These are phyloP conservation scores for Gracilinanus agilis DNA, from an alignment of 2,113 vertebrate species.

Conservation along the genomic window DNA sequence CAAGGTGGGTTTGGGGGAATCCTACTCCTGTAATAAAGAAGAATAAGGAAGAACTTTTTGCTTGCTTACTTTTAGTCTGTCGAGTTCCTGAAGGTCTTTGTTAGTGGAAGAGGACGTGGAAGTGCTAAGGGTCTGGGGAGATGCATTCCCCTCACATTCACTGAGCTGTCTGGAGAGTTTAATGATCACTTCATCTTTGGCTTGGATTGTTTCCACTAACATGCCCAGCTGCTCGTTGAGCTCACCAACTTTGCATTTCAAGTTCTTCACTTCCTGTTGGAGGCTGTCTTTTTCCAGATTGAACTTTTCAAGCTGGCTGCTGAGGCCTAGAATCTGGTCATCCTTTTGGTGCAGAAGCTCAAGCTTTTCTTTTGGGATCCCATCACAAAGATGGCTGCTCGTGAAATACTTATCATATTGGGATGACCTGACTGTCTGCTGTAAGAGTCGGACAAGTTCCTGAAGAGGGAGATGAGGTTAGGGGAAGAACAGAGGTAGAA, in stretches of 20 bases:
- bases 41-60: background rate
- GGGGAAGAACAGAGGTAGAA: too few relatives aligned
- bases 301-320: constrained; percentile 91
- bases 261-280: constrained; percentile 90
- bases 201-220: constrained; percentile 98
- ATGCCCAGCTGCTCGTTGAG: constrained; percentile 94
- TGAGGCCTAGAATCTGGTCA: constrained; percentile 91
- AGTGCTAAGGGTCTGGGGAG: constrained; percentile 63
- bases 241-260: constrained; percentile 93
- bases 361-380: constrained; percentile 74
- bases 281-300: constrained; percentile 92
- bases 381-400: constrained; percentile 71
- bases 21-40: background rate
- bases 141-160: constrained; percentile 73
- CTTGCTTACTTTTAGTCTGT: constrained; percentile 90
- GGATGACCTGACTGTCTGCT: constrained; percentile 95
- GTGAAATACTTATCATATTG: constrained; percentile 90
- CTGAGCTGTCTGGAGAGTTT: constrained; percentile 91
- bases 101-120: constrained; percentile 37
- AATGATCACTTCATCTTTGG: constrained; percentile 98
- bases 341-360: constrained; percentile 90
- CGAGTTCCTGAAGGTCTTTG: constrained; percentile 91
- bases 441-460: constrained; percentile 96
- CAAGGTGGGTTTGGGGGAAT: background rate
- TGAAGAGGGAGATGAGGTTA: constrained; percentile 59